Base-by-base conservation (phyloP, 2,113 vertebrate species). In the Nothobranchius furzeri region DNA sequence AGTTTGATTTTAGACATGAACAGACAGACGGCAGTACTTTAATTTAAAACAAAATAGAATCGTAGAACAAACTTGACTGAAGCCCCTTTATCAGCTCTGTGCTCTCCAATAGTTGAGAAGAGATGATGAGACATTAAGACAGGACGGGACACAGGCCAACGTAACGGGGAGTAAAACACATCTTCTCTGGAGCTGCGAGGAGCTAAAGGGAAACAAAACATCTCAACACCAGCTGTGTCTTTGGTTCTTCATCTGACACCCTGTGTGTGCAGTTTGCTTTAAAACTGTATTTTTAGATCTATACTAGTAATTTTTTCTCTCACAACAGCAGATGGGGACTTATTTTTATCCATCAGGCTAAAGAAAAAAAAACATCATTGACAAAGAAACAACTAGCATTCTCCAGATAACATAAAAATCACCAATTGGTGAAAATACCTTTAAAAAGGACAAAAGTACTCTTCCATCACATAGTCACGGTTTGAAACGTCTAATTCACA, bases 1-100 rank as follows among this genome's bases (percentile, higher is more conserved):
- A 70, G 69, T 89, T 89, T 87, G 85, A 79, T 79, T 84, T 48
- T 75, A 75, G 84, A 88, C 87, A 88, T 68, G 61, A 89, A 86
- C 82, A 92, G 86, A 90, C 86, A 84, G 79, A 90, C 90, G 88
- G 89, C 89, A 88, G 84, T 78, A 91, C 85, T 78, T 84, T 12
- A 20, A 20, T 20, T 42, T 37, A 49, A 63, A 63, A 88, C 64
- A 69, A 82, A 87, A 77, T 58, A 73, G 71, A 75, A 83, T 83
- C 25, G 78, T 43, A 65, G 53, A 50, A 76, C 81, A 67, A 79
- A 64, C 10, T 69, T 20, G 82, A 89, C 84, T 81, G 75, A 85
- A 83, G 76, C 78, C 81, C 80, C 81, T 71, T 68, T 56, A 66
- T 76, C 67, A 78, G 82, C 82, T 80, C 73, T 73, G 77, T 85